Evolutionary conservation across 2,113 vertebrate species (phyloP), one percentile per base, ranked within the genome.

Genomic region (Varanus salvator): DNA sequence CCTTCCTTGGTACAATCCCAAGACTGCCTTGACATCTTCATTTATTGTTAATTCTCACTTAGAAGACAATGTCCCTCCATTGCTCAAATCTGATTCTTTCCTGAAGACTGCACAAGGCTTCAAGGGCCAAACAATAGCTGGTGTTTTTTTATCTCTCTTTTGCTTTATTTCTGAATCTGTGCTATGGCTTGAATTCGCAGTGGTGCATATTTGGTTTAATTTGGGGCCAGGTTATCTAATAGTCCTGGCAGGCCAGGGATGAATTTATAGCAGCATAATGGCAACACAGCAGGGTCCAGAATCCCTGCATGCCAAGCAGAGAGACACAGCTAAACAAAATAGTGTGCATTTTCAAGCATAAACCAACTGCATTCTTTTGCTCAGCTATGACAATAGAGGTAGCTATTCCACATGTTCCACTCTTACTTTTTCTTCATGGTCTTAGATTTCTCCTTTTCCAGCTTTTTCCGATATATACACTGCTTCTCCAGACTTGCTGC

Each of bases 391-490:
- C 38, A 27, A 23, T 78, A 54, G 66, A 76, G 6, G 29, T 38
- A 38, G 29, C 84, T 60, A 34, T 38, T 52, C 64, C 25, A 12
- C 23, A 64, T 85, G 38, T 8, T 15, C 23, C 8, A 72, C 6
- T 48, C 86, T 91, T 85, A 91, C 90, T 74, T 91, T 80, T 91
- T 91, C 86, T 48, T 91, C 31, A 38, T 8, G 38, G 52, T 6
- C 81, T 88, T 84, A 15, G 29, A 64, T 71, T 85, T 90, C 27
- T 77, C 75, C 66, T 66, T 85, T 57, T 71, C 75, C 38, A 88
- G 31, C 83, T 88, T 91, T 54, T 80, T 91, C 34, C 8, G 75
- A 64, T 88, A 88, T 0, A 71, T n/a, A 71, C 86, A 88, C 21
- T 8, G 50, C 29, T 85, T 83, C 75, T 78, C 80, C 81, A 66